These are phyloP conservation scores for Charaxes varanes DNA, from an alignment of 1,140 invertebrate genomes.

Conservation along the genomic window DNA sequence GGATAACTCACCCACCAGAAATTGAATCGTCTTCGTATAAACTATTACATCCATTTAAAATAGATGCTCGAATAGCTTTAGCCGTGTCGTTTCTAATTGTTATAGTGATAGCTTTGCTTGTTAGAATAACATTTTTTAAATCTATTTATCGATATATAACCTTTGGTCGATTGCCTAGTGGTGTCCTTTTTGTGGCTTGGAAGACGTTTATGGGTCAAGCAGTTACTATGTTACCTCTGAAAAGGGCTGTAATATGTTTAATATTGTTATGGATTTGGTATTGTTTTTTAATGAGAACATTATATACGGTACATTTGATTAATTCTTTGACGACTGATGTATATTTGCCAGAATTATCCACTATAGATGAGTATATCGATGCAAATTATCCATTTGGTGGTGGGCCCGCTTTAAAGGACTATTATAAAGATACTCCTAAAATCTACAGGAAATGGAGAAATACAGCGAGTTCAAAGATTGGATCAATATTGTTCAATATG, in stretches of 20 bases:
- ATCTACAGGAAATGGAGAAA: conserved; percentile 41
- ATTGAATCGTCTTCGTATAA: conserved; percentile 36
- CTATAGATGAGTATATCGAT: conserved; percentile 39
- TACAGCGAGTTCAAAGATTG: conserved; percentile 31
- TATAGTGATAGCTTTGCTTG: conserved; percentile 23
- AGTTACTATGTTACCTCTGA: conserved; percentile 30
- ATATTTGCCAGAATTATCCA: conserved; percentile 32
- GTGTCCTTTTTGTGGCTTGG: conserved; percentile 46
- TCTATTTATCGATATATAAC: conserved; percentile 11
- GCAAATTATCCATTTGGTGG: conserved; percentile 44
- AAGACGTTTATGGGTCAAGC: conserved; percentile 50
- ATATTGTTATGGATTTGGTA: conserved; percentile 47
- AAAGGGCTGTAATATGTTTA: conserved; percentile 27
- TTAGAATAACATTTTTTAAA: conserved; percentile 24
- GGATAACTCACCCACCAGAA: conserved; percentile 42
- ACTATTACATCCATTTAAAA: conserved; percentile 42
- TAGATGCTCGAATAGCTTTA: conserved; percentile 27
- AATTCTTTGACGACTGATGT: conserved; percentile 40
- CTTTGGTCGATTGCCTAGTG: conserved; percentile 12
- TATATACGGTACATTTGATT: conserved; percentile 54
- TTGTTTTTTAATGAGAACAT: conserved; percentile 50
- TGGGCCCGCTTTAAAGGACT: conserved; percentile 43
- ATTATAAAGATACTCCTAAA: conserved; percentile 36
- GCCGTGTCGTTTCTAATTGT: conserved; percentile 32
- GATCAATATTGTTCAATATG: conserved; percentile 26